phyloP scores from a whole-genome alignment of 1,140 invertebrate genomes.

The Thaumatotibia leucotreta region DNA sequence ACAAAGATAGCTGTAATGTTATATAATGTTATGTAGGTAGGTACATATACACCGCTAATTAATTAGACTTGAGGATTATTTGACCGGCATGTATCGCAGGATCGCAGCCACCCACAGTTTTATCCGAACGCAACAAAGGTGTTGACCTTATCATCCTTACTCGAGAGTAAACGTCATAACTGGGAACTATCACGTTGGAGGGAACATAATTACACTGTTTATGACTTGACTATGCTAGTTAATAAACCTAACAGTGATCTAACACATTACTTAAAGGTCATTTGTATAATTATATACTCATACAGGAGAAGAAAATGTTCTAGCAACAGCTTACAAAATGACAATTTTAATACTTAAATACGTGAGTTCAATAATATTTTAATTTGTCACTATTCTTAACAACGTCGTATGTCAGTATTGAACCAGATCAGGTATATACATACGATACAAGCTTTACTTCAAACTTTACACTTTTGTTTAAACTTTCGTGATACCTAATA shows the following conservation, averaged over 20 bases:
- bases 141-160: neutral
- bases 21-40: no score
- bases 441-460: no score
- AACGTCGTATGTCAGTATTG: no score
- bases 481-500: no score
- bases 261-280: neutral
- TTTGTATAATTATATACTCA: neutral
- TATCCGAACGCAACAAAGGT: neutral
- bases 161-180: neutral
- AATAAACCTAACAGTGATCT: neutral
- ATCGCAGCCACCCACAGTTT: neutral
- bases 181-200: neutral
- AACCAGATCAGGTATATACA: no score
- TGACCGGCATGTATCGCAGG: neutral
- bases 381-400: no score
- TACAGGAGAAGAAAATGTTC: neutral
- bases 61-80: neutral
- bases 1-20: no score
- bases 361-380: no score
- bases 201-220: neutral
- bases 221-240: neutral
- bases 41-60: neutral
- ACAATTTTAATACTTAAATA: no score
- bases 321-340: neutral
- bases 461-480: no score